Evolutionary conservation across 2,113 vertebrate genomes (phyloP), one percentile per base, ranked within the genome.

Genomic region (Cettia cetti): DNA sequence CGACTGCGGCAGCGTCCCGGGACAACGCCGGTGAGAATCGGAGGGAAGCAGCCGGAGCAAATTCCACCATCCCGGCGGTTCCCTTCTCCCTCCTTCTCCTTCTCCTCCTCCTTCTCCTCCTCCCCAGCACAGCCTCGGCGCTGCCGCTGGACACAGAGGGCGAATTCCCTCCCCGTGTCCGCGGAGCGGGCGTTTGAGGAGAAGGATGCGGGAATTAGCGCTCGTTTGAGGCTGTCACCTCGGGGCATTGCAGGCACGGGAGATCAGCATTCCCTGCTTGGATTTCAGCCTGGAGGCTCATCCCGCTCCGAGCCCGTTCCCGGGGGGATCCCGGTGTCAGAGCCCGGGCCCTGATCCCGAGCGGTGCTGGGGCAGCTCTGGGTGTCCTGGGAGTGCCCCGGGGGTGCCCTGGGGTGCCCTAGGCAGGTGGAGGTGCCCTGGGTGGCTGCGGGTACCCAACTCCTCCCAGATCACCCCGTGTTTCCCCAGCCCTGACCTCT

Each of bases 21-120:
- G 39, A 13, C 56, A 49, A 10, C 5, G 0, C 7, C 9, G 11
- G 7, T 0, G 4, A 13, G 53, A 47, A 30, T 6, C 0, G 4
- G 20, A 15, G 53, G 15, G 4, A 15, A 54, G 76, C 47, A 80
- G 44, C 52, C 1, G 4, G 33, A 16, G 15, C 2, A 4, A 9
- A 10, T 23, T 5, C 61, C 5, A 37, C 5, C 31, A 10, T 11
- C 8, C 15, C 80, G 7, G 3, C 0, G 4, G 56, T 49, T 7
- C 47, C 13, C 6, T 7, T 49, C 6, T 23, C 13, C 13, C 13
- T 49, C 7, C 47, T 24, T 6, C 47, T 23, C 6, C 47, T 23
- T 13, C 47, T 12, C 13, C 47, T 24, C 6, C 47, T 23, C 13
- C 47, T 24, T 9, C 45, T 47, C 20, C 49, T 20, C 31, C n/a